phyloP scores from a whole-genome alignment of 1,140 invertebrate species.

The Calephelis virginiensis region DNA sequence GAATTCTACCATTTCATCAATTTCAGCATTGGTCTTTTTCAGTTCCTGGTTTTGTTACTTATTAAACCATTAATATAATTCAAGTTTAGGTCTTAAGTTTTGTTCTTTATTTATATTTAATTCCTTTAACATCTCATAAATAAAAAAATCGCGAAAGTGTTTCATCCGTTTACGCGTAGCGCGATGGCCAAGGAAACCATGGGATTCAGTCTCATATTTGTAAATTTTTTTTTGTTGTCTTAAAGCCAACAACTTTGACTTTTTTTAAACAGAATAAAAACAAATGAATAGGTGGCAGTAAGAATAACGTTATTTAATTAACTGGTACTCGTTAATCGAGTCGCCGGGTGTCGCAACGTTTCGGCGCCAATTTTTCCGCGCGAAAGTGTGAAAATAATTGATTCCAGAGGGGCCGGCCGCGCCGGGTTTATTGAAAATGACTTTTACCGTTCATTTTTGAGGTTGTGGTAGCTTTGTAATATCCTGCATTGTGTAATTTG shows the following conservation, averaged over 20 bases:
- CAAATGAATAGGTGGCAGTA: slow-evolving; percentile 10
- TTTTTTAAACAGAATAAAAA: background rate
- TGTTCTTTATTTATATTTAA: slow-evolving; percentile 2
- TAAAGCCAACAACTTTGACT: no score
- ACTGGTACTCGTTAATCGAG: slow-evolving; percentile 34
- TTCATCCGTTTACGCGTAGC: no score
- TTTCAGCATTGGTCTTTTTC: no score
- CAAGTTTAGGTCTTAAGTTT: no score
- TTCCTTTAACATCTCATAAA: background rate
- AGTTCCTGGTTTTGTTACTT: no score
- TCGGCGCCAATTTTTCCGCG: slow-evolving; percentile 38
- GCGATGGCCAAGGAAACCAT: no score
- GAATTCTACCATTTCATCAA: no score
- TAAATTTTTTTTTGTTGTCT: no score
- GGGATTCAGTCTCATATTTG: no score
- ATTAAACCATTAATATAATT: no score
- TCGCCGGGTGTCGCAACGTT: slow-evolving; percentile 27
- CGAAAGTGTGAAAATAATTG: slow-evolving; percentile 45
- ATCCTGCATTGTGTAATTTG: slow-evolving; percentile 10
- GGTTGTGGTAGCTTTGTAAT: slow-evolving; percentile 6
- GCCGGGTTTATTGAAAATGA: slow-evolving; percentile 36
- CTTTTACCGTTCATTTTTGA: slow-evolving; percentile 26
- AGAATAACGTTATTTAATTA: slow-evolving; percentile 39
- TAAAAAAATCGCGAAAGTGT: no score
- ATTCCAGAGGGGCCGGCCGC: slow-evolving; percentile 35